Conservation (phyloP, 2,113 vertebrate genomes). For the Cololabis saira region DNA sequence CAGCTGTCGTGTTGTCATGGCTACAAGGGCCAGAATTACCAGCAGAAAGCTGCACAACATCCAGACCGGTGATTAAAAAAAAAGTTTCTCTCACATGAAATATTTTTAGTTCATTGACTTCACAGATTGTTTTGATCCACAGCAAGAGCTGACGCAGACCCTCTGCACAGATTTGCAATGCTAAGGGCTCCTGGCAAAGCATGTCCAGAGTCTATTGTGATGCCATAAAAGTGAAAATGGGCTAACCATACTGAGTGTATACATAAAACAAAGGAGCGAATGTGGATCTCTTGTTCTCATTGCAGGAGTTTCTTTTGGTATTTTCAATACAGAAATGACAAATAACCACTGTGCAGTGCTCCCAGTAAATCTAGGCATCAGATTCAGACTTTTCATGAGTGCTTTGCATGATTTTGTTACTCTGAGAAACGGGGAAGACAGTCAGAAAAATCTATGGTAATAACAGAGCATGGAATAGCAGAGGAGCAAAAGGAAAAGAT, state of each 20-base stretch:
- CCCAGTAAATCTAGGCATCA: conserved; percentile 21
- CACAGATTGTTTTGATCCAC: not conserved
- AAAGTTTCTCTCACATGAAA: too few relatives aligned
- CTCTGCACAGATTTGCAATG: not conserved
- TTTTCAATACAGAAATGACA: conserved; percentile 40
- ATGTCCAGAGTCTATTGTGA: not conserved
- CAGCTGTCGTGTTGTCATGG: too few relatives aligned
- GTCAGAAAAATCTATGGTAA: conserved; percentile 23
- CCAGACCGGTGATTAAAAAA: too few relatives aligned
- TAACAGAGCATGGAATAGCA: conserved; percentile 38
- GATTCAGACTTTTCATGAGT: conserved; percentile 22
- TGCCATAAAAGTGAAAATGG: not conserved
- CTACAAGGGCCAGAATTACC: too few relatives aligned
- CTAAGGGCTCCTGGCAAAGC: not conserved
- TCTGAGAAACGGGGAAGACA: conserved; percentile 21
- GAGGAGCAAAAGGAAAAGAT: conserved; percentile 29
- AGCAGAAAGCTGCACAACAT: too few relatives aligned
- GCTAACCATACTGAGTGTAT: conserved; percentile 23
- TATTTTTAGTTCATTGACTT: too few relatives aligned
- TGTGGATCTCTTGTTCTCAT: too few relatives aligned
- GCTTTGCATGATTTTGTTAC: conserved; percentile 35
- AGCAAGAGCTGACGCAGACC: not conserved
- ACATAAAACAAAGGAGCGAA: too few relatives aligned
- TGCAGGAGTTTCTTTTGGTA: conserved; percentile 41
- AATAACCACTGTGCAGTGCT: conserved; percentile 18